Base-by-base conservation (phyloP, 1,140 invertebrate species). In the Hestina assimilis region DNA sequence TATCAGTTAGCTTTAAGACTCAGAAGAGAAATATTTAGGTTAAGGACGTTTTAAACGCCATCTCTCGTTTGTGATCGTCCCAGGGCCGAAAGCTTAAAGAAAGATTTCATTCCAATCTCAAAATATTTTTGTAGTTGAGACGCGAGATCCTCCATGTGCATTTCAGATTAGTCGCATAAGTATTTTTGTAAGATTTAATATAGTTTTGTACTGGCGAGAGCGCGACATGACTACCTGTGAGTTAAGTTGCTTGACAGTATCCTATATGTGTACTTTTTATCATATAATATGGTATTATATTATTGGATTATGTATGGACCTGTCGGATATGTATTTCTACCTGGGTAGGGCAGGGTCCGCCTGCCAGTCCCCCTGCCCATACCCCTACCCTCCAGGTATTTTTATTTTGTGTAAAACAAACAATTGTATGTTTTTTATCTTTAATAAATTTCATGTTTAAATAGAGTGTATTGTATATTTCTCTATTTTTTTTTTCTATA, bases 1-100 rank as follows among this genome's bases (percentile, higher is more conserved):
- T 99, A 68, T 98, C 99, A 90, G 98, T 99, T 85, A 98, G 97
- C 87, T 99, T 99, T 92, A 98, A 98, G 91, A 98, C 96, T 75
- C 95, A 96, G 90, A 96, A 96, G 81, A 87, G 84, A 79, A 89
- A 75, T 72, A 81, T 77, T 73, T 86, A 84, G 72, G 72, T 71
- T 65, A 78, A 68, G 72, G 75, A 78, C 75, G 75, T 81, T 81
- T 41, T 65, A 48, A 69, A 81, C 78, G 75, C 73, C 78, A 65
- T 72, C 59, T 72, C 59, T 72, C 54, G 58, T 72, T 69, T 79
- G 76, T 79, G 76, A 78, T 79, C 55, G 68, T 79, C 82, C 73
- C 63, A 65, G 72, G 83, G 76, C 82, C 79, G 75, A 83, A 83
- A 78, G 73, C 69, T 83, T 80, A 81, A 72, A 80, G 69, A 83